A percentile compares a stretch with the other conserved stretches of the same genome.
These are phyloP conservation scores for Drosophila planitibia DNA, from an alignment of 2,888 invertebrate species.

Conservation along the genomic window DNA sequence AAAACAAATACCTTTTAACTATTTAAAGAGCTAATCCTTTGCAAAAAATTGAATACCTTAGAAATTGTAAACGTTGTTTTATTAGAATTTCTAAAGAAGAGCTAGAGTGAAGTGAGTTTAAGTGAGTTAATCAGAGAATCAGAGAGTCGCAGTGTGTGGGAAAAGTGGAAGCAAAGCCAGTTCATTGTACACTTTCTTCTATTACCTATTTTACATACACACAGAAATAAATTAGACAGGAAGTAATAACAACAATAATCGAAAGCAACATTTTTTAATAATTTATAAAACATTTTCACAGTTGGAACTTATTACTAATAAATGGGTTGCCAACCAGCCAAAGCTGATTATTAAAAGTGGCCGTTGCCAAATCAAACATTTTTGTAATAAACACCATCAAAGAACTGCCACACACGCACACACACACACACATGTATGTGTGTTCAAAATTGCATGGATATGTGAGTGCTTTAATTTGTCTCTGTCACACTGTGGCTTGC, in stretches of 20 bases:
- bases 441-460: not conserved
- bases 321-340: not conserved
- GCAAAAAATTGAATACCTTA: not conserved
- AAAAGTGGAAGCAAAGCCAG: not conserved
- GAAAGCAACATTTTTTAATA: no score
- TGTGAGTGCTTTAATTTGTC: slow-evolving; percentile 9
- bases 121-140: not conserved
- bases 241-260: no score
- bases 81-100: not conserved
- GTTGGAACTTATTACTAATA: no score
- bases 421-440: not conserved
- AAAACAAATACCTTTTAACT: not conserved
- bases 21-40: not conserved
- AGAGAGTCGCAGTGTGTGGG: not conserved
- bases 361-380: not conserved
- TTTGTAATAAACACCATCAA: not conserved
- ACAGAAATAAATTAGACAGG: no score
- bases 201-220: no score
- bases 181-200: no score
- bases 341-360: not conserved
- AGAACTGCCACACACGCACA: not conserved
- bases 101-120: not conserved
- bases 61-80: not conserved
- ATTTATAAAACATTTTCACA: no score
- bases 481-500: not conserved